phyloP scores from a whole-genome alignment of 2,113 vertebrate genomes.

The Sminthopsis crassicaudata region DNA sequence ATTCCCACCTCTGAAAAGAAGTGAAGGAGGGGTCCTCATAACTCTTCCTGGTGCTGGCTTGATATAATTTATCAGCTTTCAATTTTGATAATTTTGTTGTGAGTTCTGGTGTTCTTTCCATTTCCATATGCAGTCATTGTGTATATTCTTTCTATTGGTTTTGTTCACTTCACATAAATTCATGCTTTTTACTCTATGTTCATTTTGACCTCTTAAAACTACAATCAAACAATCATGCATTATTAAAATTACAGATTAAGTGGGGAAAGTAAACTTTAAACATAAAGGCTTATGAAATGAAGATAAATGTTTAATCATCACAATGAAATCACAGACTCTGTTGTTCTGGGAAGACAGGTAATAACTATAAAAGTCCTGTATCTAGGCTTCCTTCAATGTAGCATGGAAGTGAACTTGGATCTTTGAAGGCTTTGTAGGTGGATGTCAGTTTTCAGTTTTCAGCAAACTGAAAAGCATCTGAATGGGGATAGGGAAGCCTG shows the following conservation, averaged over 20 bases:
- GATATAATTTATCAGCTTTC: background rate
- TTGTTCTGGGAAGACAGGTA: background rate
- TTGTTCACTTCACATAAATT: background rate
- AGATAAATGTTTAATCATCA: background rate
- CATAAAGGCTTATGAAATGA: background rate
- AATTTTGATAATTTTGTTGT: background rate
- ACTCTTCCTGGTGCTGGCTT: background rate
- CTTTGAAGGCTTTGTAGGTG: background rate
- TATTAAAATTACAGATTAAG: background rate
- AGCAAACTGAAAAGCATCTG: background rate
- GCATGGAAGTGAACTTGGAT: background rate
- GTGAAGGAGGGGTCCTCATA: background rate
- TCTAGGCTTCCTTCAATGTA: background rate
- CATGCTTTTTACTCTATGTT: background rate
- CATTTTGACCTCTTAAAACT: background rate
- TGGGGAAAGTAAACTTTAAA: background rate
- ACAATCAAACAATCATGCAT: background rate
- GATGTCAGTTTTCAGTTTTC: too few relatives aligned
- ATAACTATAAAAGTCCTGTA: background rate
- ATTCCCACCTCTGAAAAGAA: background rate
- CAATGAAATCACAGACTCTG: background rate
- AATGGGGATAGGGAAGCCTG: background rate
- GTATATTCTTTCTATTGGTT: background rate
- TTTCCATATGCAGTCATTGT: background rate
- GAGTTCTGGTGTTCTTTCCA: background rate